Evolutionary conservation across 2,113 vertebrate species (phyloP).

Genomic region (Mormoops blainvillei): DNA sequence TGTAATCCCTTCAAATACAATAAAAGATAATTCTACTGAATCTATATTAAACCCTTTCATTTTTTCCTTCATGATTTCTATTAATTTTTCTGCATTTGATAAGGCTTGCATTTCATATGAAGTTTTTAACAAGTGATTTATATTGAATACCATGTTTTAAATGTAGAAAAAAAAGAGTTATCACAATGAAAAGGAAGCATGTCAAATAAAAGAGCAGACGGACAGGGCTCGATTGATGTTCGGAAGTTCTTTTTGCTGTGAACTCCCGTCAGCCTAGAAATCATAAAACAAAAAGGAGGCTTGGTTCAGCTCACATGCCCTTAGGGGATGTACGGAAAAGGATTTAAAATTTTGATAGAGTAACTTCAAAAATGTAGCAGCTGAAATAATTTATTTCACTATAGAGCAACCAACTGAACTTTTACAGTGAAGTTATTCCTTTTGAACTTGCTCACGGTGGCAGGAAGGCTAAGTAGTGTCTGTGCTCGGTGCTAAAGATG

Average conservation of each 20-base stretch:
- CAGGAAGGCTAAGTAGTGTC: background rate
- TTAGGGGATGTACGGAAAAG: slow-evolving; percentile 73
- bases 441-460: slow-evolving; percentile 58
- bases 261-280: slow-evolving; percentile 74
- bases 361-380: slow-evolving; percentile 71
- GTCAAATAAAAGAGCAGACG: slow-evolving; percentile 67
- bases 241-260: slow-evolving; percentile 67
- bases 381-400: slow-evolving; percentile 77
- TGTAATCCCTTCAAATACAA: background rate
- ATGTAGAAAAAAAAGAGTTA: slow-evolving; percentile 74
- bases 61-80: slow-evolving; percentile 51
- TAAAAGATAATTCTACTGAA: slow-evolving; percentile 23
- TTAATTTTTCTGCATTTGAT: slow-evolving; percentile 56
- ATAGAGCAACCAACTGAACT: slow-evolving; percentile 66
- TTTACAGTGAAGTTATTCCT: slow-evolving; percentile 66
- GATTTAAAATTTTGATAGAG: slow-evolving; percentile 80
- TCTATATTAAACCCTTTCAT: slow-evolving; percentile 40
- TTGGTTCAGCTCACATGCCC: slow-evolving; percentile 70
- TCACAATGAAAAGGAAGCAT: slow-evolving; percentile 67
- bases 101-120: slow-evolving; percentile 19
- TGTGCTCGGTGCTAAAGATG: background rate
- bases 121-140: slow-evolving; percentile 50
- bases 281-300: slow-evolving; percentile 76
- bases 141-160: slow-evolving; percentile 71
- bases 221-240: slow-evolving; percentile 70